Percentiles rank a stretch among this genome's conserved stretches.
Conservation (phyloP, 2,797 vertebrate species). For the Sarcoramphus papa region DNA sequence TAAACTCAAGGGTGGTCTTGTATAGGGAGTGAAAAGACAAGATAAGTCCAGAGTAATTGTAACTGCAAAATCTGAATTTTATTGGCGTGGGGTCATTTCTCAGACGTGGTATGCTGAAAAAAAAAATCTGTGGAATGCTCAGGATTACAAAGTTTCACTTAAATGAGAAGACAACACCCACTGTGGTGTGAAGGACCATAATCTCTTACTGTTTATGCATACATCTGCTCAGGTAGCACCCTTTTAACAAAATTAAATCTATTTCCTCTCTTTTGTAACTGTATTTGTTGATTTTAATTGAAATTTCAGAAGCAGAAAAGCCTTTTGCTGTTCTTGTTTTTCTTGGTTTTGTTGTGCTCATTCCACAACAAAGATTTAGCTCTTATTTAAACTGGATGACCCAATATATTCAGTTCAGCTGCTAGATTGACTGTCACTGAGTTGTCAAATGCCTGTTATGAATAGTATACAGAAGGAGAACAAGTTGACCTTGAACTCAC, state of each 20-base stretch:
- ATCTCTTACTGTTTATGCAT: neutral
- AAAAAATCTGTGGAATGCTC: neutral
- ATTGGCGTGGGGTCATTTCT: neutral
- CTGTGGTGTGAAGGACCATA: neutral
- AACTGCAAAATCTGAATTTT: neutral
- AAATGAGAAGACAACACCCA: neutral
- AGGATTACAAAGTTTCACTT: neutral
- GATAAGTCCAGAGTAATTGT: neutral
- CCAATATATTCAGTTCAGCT: neutral
- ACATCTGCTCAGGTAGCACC: neutral
- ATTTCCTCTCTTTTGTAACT: neutral
- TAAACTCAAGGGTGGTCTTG: neutral
- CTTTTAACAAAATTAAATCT: neutral
- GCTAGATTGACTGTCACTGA: neutral
- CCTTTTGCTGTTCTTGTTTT: neutral
- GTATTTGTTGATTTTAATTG: neutral
- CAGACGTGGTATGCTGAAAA: neutral
- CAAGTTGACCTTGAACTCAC: conserved; percentile 61
- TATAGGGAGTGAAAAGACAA: neutral
- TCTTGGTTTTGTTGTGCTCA: neutral
- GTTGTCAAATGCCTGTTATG: conserved; percentile 38
- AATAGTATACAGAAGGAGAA: conserved; percentile 35
- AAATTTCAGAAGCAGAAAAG: neutral
- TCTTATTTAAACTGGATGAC: conserved; percentile 42
- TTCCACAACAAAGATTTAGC: neutral